Evolutionary conservation across 2,113 vertebrate genomes (phyloP).

Genomic region (Leuciscus idus): DNA sequence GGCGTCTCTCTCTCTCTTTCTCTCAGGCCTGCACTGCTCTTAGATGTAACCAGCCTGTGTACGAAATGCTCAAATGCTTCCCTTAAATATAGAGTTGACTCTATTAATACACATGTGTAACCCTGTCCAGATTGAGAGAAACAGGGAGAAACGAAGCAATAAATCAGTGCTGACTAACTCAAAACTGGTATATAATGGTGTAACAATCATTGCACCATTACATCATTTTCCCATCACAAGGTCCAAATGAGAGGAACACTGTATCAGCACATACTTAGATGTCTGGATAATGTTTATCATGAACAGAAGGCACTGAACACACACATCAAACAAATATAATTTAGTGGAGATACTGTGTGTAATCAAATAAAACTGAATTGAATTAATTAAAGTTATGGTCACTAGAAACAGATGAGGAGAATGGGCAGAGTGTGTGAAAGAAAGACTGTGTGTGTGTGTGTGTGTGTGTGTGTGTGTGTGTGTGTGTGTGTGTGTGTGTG

Average conservation of each 20-base stretch:
- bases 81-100: constrained; percentile 54
- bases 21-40: not conserved
- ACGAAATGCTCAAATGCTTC: constrained; percentile 40
- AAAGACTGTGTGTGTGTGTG: too few relatives aligned
- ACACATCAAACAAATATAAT: not conserved
- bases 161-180: not conserved
- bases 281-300: not conserved
- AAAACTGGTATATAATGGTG: not conserved
- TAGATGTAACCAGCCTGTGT: constrained; percentile 38
- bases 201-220: constrained; percentile 45
- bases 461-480: too few relatives aligned
- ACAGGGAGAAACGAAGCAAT: not conserved
- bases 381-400: not conserved
- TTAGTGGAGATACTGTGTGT: not conserved
- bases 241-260: constrained; percentile 22
- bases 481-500: too few relatives aligned
- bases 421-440: not conserved
- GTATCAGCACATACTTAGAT: constrained; percentile 7
- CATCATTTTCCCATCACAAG: constrained; percentile 39
- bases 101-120: constrained; percentile 57
- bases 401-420: not conserved
- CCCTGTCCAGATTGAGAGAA: constrained; percentile 45
- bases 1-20: constrained; percentile 35
- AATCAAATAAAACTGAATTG: not conserved
- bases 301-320: not conserved